phyloP scores from a whole-genome alignment of 2,113 vertebrate genomes.

The Centropus bengalensis region DNA sequence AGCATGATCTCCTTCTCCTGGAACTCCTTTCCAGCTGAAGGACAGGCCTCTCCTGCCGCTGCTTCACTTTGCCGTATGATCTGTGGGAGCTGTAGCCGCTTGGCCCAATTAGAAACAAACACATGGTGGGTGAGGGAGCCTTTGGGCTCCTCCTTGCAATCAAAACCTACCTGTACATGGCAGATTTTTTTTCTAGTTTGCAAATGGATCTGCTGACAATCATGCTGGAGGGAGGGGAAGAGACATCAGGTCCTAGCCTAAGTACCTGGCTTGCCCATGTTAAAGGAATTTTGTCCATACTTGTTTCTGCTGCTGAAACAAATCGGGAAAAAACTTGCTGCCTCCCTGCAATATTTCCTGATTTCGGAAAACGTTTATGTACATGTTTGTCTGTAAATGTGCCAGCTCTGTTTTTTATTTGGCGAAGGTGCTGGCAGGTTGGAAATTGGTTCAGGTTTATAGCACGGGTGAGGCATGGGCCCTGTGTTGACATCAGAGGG shows the following conservation, averaged over 20 bases:
- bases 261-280: neutral
- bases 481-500: neutral
- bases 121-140: neutral
- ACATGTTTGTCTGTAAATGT: neutral
- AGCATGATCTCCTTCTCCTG: fast-evolving
- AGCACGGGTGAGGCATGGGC: neutral
- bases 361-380: neutral
- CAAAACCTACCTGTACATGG: neutral
- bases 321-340: neutral
- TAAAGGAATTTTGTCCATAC: slow-evolving; percentile 3
- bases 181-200: neutral
- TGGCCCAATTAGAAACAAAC: neutral
- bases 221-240: neutral
- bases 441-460: neutral
- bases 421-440: neutral
- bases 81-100: neutral
- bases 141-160: neutral
- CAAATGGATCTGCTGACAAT: neutral
- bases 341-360: neutral
- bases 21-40: neutral
- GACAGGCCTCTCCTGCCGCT: neutral
- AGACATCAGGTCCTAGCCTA: neutral
- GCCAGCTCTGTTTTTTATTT: neutral
- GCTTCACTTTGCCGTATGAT: neutral
- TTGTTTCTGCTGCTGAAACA: slow-evolving; percentile 27